Evolutionary conservation across 2,888 invertebrate genomes (phyloP).

Genomic region (Acrobeloides nanus): DNA sequence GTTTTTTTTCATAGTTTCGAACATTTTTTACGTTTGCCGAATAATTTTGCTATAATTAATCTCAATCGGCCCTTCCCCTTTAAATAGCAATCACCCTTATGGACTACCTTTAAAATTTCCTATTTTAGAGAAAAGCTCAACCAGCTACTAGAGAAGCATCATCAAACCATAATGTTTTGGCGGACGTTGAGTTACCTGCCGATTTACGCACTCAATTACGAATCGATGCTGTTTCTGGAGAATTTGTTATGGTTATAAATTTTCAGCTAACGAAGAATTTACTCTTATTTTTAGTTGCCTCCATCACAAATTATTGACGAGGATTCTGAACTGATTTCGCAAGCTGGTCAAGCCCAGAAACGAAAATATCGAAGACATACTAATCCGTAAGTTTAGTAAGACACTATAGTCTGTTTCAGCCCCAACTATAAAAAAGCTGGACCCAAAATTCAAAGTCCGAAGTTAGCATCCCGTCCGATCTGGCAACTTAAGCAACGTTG

Average conservation of each 20-base stretch:
- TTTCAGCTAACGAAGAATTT: conserved; percentile 1
- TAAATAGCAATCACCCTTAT: too few relatives aligned
- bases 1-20: too few relatives aligned
- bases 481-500: too few relatives aligned
- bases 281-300: conserved; percentile 1
- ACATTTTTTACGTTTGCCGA: neutral
- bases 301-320: neutral
- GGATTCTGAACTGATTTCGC: neutral
- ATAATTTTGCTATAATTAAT: too few relatives aligned
- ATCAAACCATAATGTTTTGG: neutral
- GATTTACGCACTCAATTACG: conserved; percentile 8
- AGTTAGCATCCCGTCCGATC: too few relatives aligned
- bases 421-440: too few relatives aligned
- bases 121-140: neutral
- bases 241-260: conserved; percentile 10
- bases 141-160: conserved; percentile 1
- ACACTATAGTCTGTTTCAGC: too few relatives aligned
- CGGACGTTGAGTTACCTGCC: conserved; percentile 2
- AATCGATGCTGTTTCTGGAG: conserved; percentile 18
- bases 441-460: too few relatives aligned
- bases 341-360: too few relatives aligned
- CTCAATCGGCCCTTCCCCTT: too few relatives aligned
- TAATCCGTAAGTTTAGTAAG: neutral
- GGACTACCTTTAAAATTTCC: too few relatives aligned
- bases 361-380: neutral